Evolutionary conservation across 2,888 invertebrate species (phyloP).

Genomic region (Ophioninae sp.): DNA sequence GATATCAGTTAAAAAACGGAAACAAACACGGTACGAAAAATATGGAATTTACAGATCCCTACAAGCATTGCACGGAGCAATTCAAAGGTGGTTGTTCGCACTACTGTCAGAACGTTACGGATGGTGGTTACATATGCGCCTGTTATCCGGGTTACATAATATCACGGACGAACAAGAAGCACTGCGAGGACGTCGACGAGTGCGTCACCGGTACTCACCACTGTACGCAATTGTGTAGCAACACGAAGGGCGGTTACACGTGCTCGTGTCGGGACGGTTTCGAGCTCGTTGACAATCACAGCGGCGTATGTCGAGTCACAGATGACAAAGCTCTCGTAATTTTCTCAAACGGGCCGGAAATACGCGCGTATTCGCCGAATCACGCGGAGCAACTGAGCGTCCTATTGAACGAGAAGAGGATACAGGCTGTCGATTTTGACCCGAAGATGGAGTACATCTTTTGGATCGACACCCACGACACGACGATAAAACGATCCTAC

Average conservation of each 20-base stretch:
- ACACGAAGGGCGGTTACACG: conserved; percentile 93
- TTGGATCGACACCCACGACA: conserved; percentile 97
- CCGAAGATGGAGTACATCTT: conserved; percentile 92
- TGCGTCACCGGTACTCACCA: conserved; percentile 91
- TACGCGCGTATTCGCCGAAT: conserved; percentile 87
- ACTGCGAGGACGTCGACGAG: conserved; percentile 94
- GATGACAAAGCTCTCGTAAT: conserved; percentile 86
- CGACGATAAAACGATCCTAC: conserved; percentile 94
- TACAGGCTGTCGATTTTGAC: conserved; percentile 96
- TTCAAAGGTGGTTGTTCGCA: conserved; percentile 94
- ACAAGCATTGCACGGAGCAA: conserved; percentile 79
- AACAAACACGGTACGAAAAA: not conserved
- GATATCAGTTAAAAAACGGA: not conserved
- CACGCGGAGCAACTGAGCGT: conserved; percentile 89
- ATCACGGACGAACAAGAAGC: conserved; percentile 89
- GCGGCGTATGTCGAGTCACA: conserved; percentile 92
- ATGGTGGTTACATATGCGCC: conserved; percentile 93
- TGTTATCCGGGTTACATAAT: conserved; percentile 94
- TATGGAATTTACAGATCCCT: conserved; percentile 76
- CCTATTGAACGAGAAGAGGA: conserved; percentile 92
- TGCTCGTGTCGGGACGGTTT: conserved; percentile 95
- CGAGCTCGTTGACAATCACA: conserved; percentile 87
- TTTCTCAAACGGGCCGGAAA: conserved; percentile 93
- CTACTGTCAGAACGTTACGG: conserved; percentile 92
- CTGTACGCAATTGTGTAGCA: conserved; percentile 96